Evolutionary conservation across 2,888 invertebrate species (phyloP).

Genomic region (Cephus pygmeus): DNA sequence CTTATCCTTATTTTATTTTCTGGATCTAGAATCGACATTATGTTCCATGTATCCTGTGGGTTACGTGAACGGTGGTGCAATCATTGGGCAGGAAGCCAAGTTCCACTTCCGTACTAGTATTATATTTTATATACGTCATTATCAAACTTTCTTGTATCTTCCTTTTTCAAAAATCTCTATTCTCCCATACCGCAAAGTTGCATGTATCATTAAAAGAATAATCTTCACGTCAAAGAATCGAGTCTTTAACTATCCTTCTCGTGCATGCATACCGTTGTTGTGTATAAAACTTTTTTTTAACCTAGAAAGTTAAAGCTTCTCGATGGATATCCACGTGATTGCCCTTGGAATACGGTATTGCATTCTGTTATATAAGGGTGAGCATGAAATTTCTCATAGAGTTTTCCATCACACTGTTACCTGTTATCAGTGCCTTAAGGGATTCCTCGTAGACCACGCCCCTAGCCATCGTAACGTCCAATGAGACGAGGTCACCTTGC

Average conservation of each 20-base stretch:
- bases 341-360: neutral
- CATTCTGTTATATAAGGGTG: neutral
- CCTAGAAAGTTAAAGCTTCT: neutral
- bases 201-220: neutral
- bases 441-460: neutral
- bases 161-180: neutral
- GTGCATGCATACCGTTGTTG: neutral
- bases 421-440: neutral
- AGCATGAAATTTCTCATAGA: neutral
- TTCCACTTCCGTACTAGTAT: neutral
- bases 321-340: neutral
- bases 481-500: slow-evolving; percentile 10
- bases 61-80: slow-evolving; percentile 14
- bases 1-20: neutral
- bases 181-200: neutral
- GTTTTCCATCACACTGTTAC: neutral
- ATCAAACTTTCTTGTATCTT: neutral
- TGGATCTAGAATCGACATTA: neutral
- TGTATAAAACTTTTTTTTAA: neutral
- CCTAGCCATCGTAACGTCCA: neutral
- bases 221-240: neutral
- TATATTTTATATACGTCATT: neutral
- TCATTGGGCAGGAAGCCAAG: slow-evolving; percentile 14
- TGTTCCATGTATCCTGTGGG: neutral
- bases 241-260: neutral